Evolutionary conservation across 1,140 invertebrate species (phyloP).

Genomic region (Drosophila watanabei): DNA sequence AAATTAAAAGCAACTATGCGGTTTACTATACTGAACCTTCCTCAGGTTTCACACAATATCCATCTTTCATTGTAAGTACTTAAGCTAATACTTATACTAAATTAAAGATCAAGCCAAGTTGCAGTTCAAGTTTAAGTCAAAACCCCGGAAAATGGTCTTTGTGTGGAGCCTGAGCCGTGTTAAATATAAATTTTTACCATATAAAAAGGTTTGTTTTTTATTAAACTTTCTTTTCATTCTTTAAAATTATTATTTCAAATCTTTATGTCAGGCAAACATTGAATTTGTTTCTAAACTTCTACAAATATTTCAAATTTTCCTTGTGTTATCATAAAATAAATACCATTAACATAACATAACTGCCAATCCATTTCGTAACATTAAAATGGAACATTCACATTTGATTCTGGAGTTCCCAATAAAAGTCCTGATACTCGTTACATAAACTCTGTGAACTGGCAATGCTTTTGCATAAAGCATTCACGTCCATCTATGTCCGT

Average conservation of each 20-base stretch:
- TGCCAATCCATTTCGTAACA: neutral
- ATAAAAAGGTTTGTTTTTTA: neutral
- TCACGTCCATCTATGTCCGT: constrained; percentile 19
- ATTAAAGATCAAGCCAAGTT: too few relatives aligned
- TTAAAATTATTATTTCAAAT: too few relatives aligned
- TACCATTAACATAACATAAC: neutral
- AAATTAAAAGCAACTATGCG: neutral
- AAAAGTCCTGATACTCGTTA: neutral
- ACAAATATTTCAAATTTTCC: neutral
- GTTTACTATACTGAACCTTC: too few relatives aligned
- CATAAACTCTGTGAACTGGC: constrained; percentile 19
- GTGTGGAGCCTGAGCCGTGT: too few relatives aligned
- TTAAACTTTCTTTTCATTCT: too few relatives aligned
- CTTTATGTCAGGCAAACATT: neutral
- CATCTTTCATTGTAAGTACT: too few relatives aligned
- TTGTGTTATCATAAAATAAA: neutral
- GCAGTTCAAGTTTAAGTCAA: too few relatives aligned
- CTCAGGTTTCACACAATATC: too few relatives aligned
- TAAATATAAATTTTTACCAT: too few relatives aligned
- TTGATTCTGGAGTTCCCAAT: neutral
- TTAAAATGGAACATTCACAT: too few relatives aligned
- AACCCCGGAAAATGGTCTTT: too few relatives aligned
- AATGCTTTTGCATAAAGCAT: constrained; percentile 18
- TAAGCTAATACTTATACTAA: too few relatives aligned
- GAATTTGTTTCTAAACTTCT: neutral